Base-by-base conservation (phyloP, 1,140 invertebrate genomes). In the Galendromus occidentalis region DNA sequence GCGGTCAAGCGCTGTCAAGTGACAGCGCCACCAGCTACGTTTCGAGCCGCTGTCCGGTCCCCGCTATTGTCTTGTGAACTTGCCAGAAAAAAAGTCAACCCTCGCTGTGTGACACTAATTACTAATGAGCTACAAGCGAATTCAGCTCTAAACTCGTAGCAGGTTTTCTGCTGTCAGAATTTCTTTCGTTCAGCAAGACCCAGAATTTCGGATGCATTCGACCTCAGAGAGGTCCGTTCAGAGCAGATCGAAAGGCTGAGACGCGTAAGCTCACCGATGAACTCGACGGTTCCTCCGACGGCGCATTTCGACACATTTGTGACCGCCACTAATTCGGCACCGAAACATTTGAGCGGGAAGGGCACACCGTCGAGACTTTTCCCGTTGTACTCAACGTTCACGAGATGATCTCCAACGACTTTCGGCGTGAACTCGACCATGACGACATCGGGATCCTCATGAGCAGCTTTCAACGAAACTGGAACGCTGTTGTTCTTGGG, bases 281-380 rank as follows among this genome's bases (percentile, higher is more conserved):
- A 90, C 73, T 92, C 88, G 14, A 91, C 87, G 20, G 87, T 84
- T 69, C 90, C 88, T 65, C 79, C 77, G n/a, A 83, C 73, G 66
- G 79, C 74, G 59, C 87, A 88, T 69, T 86, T 79, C 9, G 85
- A 85, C 64, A 91, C 85, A 67, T 86, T 83, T 44, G 85, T 87
- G 55, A 98, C 89, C 70, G 73, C 74, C n/a, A 83, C 80, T 66
- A 75, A 74, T n/a, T 72, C 73, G 7, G 76, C 70, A 78, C 96
- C 91, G 76, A 92, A 96, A 4, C 87, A 87, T 78, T 94, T 94
- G 44, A 89, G 86, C 59, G 86, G 79, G 74, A 93, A 94, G 28
- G 92, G 92, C 65, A 90, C 92, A 20, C 88, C 90, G 75, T 87
- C 83, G 17, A 93, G 85, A 7, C 86, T 84, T 70, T 87, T 84